These are phyloP conservation scores for Chloromyia formosa DNA, from an alignment of 2,888 invertebrate species.

Conservation along the genomic window DNA sequence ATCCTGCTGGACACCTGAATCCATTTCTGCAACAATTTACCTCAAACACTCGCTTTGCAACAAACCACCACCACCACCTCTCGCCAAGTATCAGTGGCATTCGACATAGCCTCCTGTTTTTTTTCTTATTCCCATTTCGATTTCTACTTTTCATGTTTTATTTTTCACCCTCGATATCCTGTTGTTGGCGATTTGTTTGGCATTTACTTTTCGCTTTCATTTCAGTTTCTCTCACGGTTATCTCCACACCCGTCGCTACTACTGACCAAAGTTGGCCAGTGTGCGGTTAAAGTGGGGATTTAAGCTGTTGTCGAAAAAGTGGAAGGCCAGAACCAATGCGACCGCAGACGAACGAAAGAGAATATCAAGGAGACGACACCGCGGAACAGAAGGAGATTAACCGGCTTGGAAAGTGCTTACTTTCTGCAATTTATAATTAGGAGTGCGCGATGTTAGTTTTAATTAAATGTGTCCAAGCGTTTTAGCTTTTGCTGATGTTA, in stretches of 20 bases:
- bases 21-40: too few species aligned
- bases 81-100: too few species aligned
- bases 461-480: constrained; percentile 39
- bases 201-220: constrained; percentile 24
- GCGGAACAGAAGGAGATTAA: constrained; percentile 25
- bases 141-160: too few species aligned
- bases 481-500: constrained; percentile 39
- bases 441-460: constrained; percentile 35
- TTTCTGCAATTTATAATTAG: constrained; percentile 40
- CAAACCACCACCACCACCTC: too few species aligned
- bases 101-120: too few species aligned
- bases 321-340: too few species aligned
- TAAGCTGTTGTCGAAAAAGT: constrained; percentile 29
- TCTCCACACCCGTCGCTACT: background rate
- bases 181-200: constrained; percentile 9
- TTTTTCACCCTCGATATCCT: background rate
- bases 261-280: constrained; percentile 18
- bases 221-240: constrained; percentile 1
- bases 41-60: too few species aligned
- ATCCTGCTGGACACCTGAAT: too few species aligned
- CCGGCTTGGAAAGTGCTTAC: constrained; percentile 36
- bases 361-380: constrained; percentile 2
- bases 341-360: background rate
- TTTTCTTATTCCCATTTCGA: too few species aligned
- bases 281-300: constrained; percentile 39